Percentiles rank a stretch among this genome's conserved stretches.
phyloP scores from a whole-genome alignment of 1,140 invertebrate species.

The Calliphora vicina region DNA sequence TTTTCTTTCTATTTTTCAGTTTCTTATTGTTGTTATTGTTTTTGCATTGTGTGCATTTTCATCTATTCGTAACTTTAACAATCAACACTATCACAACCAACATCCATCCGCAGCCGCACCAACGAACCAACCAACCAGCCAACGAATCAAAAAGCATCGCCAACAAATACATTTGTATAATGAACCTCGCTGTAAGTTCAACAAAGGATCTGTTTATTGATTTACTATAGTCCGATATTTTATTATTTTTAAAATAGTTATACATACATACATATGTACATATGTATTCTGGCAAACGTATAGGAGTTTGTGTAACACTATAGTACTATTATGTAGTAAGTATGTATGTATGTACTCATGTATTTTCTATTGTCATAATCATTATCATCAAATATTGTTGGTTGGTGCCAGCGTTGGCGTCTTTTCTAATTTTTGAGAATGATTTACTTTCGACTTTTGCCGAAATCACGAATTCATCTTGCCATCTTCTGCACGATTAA shows the following conservation, averaged over 20 bases:
- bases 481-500: constrained; percentile 22
- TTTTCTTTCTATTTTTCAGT: background rate
- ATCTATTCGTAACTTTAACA: background rate
- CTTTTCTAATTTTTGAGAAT: constrained; percentile 27
- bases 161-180: background rate
- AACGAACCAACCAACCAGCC: no score
- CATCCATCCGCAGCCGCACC: background rate
- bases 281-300: no score
- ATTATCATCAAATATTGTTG: constrained; percentile 10
- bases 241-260: background rate
- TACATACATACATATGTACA: no score
- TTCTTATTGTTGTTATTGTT: background rate
- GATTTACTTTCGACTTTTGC: constrained; percentile 35
- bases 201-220: background rate
- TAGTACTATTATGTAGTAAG: no score
- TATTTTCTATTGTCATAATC: constrained; percentile 21
- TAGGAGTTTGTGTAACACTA: no score
- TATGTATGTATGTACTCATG: background rate
- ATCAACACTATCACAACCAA: background rate
- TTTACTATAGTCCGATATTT: constrained; percentile 25
- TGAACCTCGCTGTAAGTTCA: background rate
- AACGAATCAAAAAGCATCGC: background rate
- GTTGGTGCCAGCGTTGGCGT: background rate
- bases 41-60: constrained; percentile 19
- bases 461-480: constrained; percentile 26